These are phyloP conservation scores for Acleris literana DNA, from an alignment of 2,888 invertebrate genomes.

Conservation along the genomic window DNA sequence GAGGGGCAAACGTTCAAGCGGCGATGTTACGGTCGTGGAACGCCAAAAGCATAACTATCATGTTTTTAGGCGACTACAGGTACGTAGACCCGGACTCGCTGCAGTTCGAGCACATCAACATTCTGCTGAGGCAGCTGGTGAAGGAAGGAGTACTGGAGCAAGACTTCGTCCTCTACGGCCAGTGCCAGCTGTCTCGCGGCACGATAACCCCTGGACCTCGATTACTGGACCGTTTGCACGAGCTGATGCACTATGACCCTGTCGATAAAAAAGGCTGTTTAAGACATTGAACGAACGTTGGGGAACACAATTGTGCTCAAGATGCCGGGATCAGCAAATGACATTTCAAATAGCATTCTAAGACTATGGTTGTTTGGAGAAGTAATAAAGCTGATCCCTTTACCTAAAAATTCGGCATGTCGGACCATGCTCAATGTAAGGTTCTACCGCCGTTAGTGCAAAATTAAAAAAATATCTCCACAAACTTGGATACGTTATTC, in stretches of 20 bases:
- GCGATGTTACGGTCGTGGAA: slow-evolving; percentile 64
- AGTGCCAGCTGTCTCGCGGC: slow-evolving; percentile 59
- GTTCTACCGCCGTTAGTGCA: too few relatives aligned
- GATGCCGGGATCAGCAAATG: background rate
- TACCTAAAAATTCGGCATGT: too few relatives aligned
- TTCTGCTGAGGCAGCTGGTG: slow-evolving; percentile 56
- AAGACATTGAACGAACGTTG: background rate
- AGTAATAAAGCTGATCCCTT: too few relatives aligned
- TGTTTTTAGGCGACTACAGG: slow-evolving; percentile 70
- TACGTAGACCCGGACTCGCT: slow-evolving; percentile 44
- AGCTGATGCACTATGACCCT: slow-evolving; percentile 60
- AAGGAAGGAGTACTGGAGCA: slow-evolving; percentile 49
- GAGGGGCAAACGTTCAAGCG: slow-evolving; percentile 65
- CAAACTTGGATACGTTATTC: too few relatives aligned
- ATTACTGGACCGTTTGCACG: slow-evolving; percentile 50
- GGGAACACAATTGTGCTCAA: background rate
- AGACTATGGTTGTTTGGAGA: too few relatives aligned
- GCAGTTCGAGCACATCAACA: slow-evolving; percentile 60
- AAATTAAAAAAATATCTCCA: too few relatives aligned
- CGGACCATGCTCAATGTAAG: too few relatives aligned
- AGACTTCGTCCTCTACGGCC: slow-evolving; percentile 58
- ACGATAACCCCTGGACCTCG: slow-evolving; percentile 59
- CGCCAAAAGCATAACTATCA: slow-evolving; percentile 56
- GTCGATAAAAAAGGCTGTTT: slow-evolving; percentile 49
- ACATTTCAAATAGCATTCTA: too few relatives aligned